Conservation (phyloP, 35 echinoderm and acorn worm genomes). For the Lytechinus variegatus region DNA sequence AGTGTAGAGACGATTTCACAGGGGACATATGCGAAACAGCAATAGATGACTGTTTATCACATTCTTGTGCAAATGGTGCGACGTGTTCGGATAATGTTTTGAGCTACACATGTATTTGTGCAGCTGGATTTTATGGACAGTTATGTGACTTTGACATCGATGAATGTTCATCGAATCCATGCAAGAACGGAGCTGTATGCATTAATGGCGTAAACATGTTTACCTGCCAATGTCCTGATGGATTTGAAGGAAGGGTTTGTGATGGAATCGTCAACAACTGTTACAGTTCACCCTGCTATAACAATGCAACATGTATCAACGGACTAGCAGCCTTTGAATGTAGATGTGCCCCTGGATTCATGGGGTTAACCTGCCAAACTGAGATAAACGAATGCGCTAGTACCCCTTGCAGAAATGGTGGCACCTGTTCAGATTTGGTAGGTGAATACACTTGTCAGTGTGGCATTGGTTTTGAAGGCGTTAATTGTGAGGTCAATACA, state of each 20-base stretch:
- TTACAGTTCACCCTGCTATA: slow-evolving; percentile 48
- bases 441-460: slow-evolving; percentile 34
- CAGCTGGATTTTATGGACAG: slow-evolving; percentile 46
- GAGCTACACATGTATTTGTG: slow-evolving; percentile 37
- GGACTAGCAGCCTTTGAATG: slow-evolving; percentile 43
- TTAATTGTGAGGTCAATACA: slow-evolving; percentile 39
- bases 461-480: slow-evolving; percentile 52
- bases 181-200: slow-evolving; percentile 70
- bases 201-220: slow-evolving; percentile 53
- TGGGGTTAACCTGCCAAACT: slow-evolving; percentile 47
- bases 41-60: slow-evolving; percentile 52
- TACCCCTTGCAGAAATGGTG: slow-evolving; percentile 45
- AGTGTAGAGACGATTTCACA: slow-evolving; percentile 43
- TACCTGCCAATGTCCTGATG: slow-evolving; percentile 58
- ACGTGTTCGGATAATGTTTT: slow-evolving; percentile 25
- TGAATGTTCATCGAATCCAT: slow-evolving; percentile 60
- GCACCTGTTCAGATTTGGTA: slow-evolving; percentile 25
- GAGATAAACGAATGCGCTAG: slow-evolving; percentile 54
- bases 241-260: slow-evolving; percentile 30
- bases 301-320: slow-evolving; percentile 58
- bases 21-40: slow-evolving; percentile 39
- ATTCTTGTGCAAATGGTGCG: slow-evolving; percentile 47
- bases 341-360: slow-evolving; percentile 51
- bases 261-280: slow-evolving; percentile 49
- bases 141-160: slow-evolving; percentile 66